Evolutionary conservation across 2,113 vertebrate genomes (phyloP).

Genomic region (Gobio gobio): DNA sequence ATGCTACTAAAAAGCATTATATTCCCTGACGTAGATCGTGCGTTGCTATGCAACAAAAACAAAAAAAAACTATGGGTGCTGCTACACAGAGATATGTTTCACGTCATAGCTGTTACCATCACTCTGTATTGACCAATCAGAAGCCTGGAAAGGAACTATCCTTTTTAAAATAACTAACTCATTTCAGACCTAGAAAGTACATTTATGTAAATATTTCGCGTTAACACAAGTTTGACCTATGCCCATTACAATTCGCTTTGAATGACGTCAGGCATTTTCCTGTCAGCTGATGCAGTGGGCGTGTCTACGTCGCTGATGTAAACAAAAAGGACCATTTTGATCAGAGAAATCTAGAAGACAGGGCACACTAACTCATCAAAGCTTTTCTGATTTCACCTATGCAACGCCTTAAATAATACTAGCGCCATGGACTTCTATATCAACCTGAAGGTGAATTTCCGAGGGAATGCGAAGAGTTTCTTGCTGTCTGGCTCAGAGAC

Average conservation of each 20-base stretch:
- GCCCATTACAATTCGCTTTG: neutral
- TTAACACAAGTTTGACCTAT: too few relatives aligned
- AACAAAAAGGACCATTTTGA: slow-evolving; percentile 70
- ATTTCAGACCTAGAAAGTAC: neutral
- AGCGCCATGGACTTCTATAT: slow-evolving; percentile 75
- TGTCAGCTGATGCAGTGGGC: slow-evolving; percentile 66
- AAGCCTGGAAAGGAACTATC: neutral
- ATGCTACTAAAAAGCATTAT: neutral
- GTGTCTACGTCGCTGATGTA: slow-evolving; percentile 69
- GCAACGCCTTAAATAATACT: slow-evolving; percentile 32
- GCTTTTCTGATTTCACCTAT: neutral
- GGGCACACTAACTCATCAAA: neutral
- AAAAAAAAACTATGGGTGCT: neutral
- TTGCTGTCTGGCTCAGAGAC: slow-evolving; percentile 85
- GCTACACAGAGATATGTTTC: neutral
- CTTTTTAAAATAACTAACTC: neutral
- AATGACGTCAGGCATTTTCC: slow-evolving; percentile 49
- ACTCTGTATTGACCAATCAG: neutral
- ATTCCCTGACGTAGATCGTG: neutral
- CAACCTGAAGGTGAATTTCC: slow-evolving; percentile 79
- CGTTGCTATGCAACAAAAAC: slow-evolving; percentile 6
- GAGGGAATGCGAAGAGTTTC: slow-evolving; percentile 78
- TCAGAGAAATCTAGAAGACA: neutral
- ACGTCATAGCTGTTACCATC: neutral
- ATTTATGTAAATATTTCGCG: too few relatives aligned